Conservation (phyloP, 1,140 invertebrate species). For the Orchesella cincta region DNA sequence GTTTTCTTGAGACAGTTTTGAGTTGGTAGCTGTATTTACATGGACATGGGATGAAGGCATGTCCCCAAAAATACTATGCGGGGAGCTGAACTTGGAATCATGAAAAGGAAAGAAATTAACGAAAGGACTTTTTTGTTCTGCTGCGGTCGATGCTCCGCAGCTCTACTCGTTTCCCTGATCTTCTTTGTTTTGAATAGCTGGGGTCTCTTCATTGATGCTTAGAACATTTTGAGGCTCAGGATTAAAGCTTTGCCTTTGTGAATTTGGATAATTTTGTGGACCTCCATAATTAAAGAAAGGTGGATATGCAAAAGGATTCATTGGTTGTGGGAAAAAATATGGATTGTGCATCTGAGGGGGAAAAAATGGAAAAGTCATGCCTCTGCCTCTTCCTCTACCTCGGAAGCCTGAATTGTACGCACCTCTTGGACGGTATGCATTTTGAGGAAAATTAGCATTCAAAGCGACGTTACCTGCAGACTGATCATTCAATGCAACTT, state of each 20-base stretch:
- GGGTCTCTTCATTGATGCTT: neutral
- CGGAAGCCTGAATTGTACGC: neutral
- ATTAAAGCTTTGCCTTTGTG: neutral
- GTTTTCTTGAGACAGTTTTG: neutral
- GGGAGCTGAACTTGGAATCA: neutral
- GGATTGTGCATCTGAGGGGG: neutral
- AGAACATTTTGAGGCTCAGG: neutral
- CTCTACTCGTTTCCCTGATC: neutral
- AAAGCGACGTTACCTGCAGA: neutral
- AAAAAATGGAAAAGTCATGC: neutral
- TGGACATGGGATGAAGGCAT: neutral
- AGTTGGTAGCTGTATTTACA: neutral
- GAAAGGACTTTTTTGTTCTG: neutral
- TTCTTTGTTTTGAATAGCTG: neutral
- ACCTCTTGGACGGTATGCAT: neutral
- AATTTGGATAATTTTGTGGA: neutral
- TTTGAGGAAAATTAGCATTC: neutral
- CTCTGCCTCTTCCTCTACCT: neutral
- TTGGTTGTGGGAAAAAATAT: too few relatives aligned
- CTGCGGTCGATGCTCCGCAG: neutral
- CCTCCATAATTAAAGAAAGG: neutral
- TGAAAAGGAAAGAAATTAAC: conserved; percentile 9
- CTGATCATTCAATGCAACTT: neutral
- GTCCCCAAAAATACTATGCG: neutral
- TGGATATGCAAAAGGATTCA: neutral